Conservation (phyloP, 2,113 vertebrate species). For the Podarcis muralis region DNA sequence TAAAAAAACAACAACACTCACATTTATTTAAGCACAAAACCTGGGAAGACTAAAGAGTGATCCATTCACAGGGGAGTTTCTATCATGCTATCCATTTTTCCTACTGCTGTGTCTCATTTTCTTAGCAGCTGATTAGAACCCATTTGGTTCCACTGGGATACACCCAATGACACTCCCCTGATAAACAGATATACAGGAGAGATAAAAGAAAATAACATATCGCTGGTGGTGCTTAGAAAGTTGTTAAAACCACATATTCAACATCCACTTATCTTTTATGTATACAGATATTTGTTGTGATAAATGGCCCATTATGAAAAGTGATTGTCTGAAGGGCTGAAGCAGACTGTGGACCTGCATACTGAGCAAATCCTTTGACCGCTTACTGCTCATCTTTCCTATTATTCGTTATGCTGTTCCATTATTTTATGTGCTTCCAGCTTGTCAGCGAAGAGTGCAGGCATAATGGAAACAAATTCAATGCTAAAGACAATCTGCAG, state of each 20-base stretch:
- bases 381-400: slow-evolving; percentile 19
- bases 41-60: slow-evolving; percentile 39
- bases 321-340: slow-evolving; percentile 55
- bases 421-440: slow-evolving; percentile 7
- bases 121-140: slow-evolving; percentile 64
- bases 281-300: slow-evolving; percentile 46
- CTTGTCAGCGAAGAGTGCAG: background rate
- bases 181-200: slow-evolving; percentile 44
- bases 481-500: background rate
- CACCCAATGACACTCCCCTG: slow-evolving; percentile 56
- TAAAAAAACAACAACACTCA: background rate
- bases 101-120: slow-evolving; percentile 56
- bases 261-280: slow-evolving; percentile 51
- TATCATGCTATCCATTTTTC: slow-evolving; percentile 41
- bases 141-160: slow-evolving; percentile 50
- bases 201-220: slow-evolving; percentile 64
- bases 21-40: slow-evolving; percentile 55
- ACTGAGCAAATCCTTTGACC: slow-evolving; percentile 19
- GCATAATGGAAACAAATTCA: background rate
- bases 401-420: background rate
- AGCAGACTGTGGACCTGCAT: slow-evolving; percentile 38
- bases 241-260: slow-evolving; percentile 48
- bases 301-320: slow-evolving; percentile 43
- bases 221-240: slow-evolving; percentile 15
- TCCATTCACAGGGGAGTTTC: slow-evolving; percentile 55